phyloP scores from a whole-genome alignment of 2,113 vertebrate genomes.

The Spermophilus dauricus region DNA sequence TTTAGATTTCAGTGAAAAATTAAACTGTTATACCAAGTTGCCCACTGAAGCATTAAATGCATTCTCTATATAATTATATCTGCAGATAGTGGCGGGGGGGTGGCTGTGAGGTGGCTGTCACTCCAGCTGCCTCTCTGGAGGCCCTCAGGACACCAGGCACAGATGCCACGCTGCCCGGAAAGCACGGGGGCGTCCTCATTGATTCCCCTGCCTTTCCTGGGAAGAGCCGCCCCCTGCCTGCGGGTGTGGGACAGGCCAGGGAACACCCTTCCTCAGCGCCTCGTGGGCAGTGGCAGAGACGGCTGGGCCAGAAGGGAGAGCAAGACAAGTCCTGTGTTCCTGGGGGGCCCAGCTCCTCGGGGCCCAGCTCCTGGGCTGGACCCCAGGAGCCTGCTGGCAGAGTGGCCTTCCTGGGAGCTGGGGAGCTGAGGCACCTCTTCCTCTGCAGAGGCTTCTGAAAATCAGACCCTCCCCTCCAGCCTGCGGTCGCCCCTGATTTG shows the following conservation, averaged over 20 bases:
- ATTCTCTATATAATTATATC: constrained; percentile 81
- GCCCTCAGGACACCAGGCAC: constrained; percentile 10
- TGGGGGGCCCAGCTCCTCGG: rapidly evolving
- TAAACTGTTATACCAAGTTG: constrained; percentile 81
- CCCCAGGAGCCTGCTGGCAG: rapidly evolving
- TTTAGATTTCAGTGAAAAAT: constrained; percentile 87
- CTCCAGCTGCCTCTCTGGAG: constrained; percentile 54
- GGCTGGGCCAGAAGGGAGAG: rapidly evolving
- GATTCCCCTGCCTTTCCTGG: constrained; percentile 60
- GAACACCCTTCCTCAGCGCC: rapidly evolving
- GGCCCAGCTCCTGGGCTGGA: rapidly evolving
- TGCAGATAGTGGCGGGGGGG: constrained; percentile 66
- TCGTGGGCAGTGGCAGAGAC: rapidly evolving
- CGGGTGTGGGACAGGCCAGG: not conserved
- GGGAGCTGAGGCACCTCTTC: rapidly evolving
- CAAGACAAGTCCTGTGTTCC: rapidly evolving
- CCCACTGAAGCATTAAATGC: constrained; percentile 84
- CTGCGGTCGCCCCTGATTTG: rapidly evolving
- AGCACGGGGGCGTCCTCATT: constrained; percentile 29
- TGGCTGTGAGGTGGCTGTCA: constrained; percentile 66
- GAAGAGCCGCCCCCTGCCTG: not conserved
- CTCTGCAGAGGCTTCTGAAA: not conserved
- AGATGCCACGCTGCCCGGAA: constrained; percentile 46
- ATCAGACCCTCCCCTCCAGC: not conserved
- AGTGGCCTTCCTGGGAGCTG: rapidly evolving